phyloP scores from a whole-genome alignment of 2,888 invertebrate species.

The Timema podura region DNA sequence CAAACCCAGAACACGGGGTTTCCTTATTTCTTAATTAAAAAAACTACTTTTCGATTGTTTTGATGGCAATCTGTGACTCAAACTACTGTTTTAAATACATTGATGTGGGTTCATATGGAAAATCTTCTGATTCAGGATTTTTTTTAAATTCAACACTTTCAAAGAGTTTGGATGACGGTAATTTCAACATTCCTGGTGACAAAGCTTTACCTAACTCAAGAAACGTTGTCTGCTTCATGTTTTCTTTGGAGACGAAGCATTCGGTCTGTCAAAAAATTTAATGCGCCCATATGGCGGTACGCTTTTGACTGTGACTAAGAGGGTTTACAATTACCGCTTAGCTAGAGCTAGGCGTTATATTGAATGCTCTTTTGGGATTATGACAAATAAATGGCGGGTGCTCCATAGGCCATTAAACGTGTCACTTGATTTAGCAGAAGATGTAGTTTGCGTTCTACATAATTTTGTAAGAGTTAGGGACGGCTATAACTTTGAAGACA shows the following conservation, averaged over 20 bases:
- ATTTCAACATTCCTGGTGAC: too few species aligned
- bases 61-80: constrained; percentile 29
- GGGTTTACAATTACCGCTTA: constrained; percentile 32
- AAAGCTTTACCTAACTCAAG: constrained; percentile 19
- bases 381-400: constrained; percentile 38
- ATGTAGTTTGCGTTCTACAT: constrained; percentile 32
- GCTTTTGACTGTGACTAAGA: constrained; percentile 22
- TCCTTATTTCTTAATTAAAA: constrained; percentile 33
- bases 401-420: constrained; percentile 36
- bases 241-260: constrained; percentile 27
- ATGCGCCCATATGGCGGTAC: constrained; percentile 20
- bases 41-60: constrained; percentile 29
- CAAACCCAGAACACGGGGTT: constrained; percentile 31
- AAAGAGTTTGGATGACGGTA: constrained; percentile 3
- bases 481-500: constrained; percentile 30
- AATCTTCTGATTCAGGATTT: constrained; percentile 16
- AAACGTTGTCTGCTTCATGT: constrained; percentile 17
- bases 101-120: constrained; percentile 23
- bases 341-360: constrained; percentile 35
- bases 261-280: constrained; percentile 19
- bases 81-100: constrained; percentile 28
- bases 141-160: constrained; percentile 5
- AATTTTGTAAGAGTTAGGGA: constrained; percentile 29
- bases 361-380: constrained; percentile 38
- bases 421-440: constrained; percentile 31